Evolutionary conservation across 2,113 vertebrate genomes (phyloP), one percentile per base, ranked within the genome.

Genomic region (Ciconia maguari): DNA sequence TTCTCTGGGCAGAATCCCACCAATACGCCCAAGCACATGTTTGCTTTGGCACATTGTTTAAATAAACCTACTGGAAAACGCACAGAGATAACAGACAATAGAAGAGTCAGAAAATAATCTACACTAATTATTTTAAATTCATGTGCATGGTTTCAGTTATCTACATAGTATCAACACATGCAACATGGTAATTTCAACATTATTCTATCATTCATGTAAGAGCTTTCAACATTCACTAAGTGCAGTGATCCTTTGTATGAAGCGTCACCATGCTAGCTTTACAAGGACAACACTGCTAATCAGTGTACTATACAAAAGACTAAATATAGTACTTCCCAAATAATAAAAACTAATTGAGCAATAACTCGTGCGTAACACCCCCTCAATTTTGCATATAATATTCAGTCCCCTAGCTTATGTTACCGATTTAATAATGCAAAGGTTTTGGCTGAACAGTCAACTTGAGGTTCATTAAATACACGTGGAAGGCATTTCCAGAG

Each of bases 11-110:
- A 70, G 71, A 64, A 92, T 48, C 76, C 27, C 76, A 46, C 49
- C 51, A 68, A 88, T 32, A 86, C 13, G 21, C 76, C 55, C 51
- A 86, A 55, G 48, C 83, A 90, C 3, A 0, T 83, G 79, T 66
- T 32, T 90, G 46, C 55, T 89, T 71, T 78, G 74, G 78, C 66
- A 89, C 62, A 51, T n/a, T 83, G 85, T 84, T 89, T 91, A 85
- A 87, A 91, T 42, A 87, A 82, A 97, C 44, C 74, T 52, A 68
- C 52, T 38, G n/a, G 87, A 83, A 92, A 94, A 87, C 2, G 3
- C 42, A 30, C 2, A 36, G 7, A 70, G 38, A 30, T 44, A 92
- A 64, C 27, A 89, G 44, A 84, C 78, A 91, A 76, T 12, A 44
- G 66, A 62, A 76, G 48, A 46, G 46, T 30, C 48, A 57, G 27